Conservation (phyloP, 2,797 vertebrate genomes). For the Falco concolor region DNA sequence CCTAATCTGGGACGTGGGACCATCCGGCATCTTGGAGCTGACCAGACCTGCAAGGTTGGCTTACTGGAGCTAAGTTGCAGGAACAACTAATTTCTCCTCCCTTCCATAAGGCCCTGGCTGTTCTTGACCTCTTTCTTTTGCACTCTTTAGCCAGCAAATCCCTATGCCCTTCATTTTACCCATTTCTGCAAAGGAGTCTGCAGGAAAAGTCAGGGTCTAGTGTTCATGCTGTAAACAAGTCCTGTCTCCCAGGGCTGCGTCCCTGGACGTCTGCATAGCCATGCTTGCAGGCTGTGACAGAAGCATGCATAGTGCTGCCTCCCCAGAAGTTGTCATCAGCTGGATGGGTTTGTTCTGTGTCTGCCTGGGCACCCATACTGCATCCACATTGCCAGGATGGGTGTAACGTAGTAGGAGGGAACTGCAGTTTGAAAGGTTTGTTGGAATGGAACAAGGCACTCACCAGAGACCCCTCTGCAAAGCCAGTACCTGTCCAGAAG, state of each 20-base stretch:
- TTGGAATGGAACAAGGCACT: background rate
- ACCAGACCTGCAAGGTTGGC: constrained; percentile 72
- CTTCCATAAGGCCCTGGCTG: background rate
- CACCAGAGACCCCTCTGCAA: background rate
- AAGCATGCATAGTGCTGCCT: fast-evolving
- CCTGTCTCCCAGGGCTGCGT: background rate
- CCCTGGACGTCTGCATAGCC: background rate
- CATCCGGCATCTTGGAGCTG: constrained; percentile 61
- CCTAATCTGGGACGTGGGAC: constrained; percentile 60
- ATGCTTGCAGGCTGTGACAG: background rate
- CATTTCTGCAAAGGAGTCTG: background rate
- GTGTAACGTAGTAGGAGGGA: background rate
- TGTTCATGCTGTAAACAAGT: background rate
- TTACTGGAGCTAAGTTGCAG: background rate
- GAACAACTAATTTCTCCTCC: background rate
- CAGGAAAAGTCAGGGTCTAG: background rate
- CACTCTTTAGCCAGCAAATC: background rate
- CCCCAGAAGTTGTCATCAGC: background rate
- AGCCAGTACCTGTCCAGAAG: background rate
- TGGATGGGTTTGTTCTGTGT: background rate
- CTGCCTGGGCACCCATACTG: background rate
- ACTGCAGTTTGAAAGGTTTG: background rate
- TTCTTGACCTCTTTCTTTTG: background rate
- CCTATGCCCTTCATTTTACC: background rate
- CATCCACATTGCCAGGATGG: background rate